Percentiles rank a stretch among this genome's conserved stretches.
Evolutionary conservation across 2,113 vertebrate species (phyloP).

Genomic region (Triplophysa tibetana): DNA sequence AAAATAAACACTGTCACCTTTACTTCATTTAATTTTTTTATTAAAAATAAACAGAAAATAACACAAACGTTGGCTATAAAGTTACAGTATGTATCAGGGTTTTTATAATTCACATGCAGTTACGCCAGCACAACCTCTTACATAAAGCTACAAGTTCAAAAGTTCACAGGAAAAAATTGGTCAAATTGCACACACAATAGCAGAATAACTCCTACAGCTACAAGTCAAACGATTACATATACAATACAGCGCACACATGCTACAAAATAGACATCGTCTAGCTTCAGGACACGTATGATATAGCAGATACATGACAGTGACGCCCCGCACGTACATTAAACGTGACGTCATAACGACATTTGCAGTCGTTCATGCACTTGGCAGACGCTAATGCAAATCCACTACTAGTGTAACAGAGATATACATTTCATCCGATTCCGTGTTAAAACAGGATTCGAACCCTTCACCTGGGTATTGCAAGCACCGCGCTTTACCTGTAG

Average conservation of each 20-base stretch:
- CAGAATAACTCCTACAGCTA: not conserved
- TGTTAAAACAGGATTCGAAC: not conserved
- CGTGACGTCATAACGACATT: not conserved
- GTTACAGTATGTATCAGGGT: too few species aligned
- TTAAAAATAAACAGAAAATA: too few species aligned
- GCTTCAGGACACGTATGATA: not conserved
- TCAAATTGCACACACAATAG: not conserved
- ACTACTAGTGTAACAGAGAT: not conserved
- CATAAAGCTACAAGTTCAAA: not conserved
- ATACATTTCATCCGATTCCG: not conserved
- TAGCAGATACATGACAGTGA: not conserved
- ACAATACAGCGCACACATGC: not conserved
- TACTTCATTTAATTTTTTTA: too few species aligned
- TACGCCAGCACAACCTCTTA: not conserved
- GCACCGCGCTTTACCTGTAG: not conserved
- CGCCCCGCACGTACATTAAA: constrained; percentile 3
- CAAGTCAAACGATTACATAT: not conserved
- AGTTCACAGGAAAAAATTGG: not conserved
- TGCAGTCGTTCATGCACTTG: not conserved
- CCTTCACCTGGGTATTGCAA: not conserved
- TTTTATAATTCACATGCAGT: not conserved
- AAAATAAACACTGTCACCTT: too few species aligned
- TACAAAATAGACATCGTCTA: not conserved
- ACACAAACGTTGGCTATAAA: too few species aligned
- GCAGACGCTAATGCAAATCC: not conserved